Evolutionary conservation across 2,888 invertebrate genomes (phyloP), one percentile per base, ranked within the genome.

Genomic region (Trissonchulus latispiculum): DNA sequence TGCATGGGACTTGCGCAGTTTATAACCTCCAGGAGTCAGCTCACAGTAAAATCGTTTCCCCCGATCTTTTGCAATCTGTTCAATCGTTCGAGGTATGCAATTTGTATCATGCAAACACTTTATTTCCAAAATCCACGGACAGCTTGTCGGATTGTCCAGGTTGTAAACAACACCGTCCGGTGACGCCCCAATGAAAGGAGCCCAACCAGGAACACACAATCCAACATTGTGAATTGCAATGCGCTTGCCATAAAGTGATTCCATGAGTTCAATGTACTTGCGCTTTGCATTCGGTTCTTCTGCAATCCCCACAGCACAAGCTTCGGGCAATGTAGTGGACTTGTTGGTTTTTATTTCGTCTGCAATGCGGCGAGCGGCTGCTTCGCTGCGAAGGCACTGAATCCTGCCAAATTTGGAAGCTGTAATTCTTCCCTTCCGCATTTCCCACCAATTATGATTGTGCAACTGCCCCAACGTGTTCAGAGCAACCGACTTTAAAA

Each of bases 81-180:
- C 18, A 59, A 59, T 59, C 18, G 59, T 59, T 59, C 59, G 59
- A 18, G 59, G 59, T 59, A n/a, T 59, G n/a, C n/a, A 23, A 59
- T 59, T 59, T 23, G 59, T 59, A 59, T 59, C 59, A n/a, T 59
- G n/a, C n/a, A 59, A 59, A 59, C 59, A 59, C 59, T 59, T 59
- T 59, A 59, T 59, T 59, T 59, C 59, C 59, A 59, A 59, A 18
- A 59, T n/a, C 59, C 59, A 59, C 18, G 59, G 59, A n/a, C 59
- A 59, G n/a, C 18, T 23, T n/a, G n/a, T n/a, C n/a, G n/a, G n/a
- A n/a, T n/a, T n/a, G n/a, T n/a, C n/a, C n/a, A n/a, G n/a, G n/a
- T n/a, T n/a, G n/a, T n/a, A n/a, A 59, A 59, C 59, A 59, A 59
- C 18, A n/a, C 59, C 59, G 59, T 59, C 59, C n/a, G 59, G 59